phyloP scores from a whole-genome alignment of 2,797 vertebrate genomes.

The Pampus argenteus region DNA sequence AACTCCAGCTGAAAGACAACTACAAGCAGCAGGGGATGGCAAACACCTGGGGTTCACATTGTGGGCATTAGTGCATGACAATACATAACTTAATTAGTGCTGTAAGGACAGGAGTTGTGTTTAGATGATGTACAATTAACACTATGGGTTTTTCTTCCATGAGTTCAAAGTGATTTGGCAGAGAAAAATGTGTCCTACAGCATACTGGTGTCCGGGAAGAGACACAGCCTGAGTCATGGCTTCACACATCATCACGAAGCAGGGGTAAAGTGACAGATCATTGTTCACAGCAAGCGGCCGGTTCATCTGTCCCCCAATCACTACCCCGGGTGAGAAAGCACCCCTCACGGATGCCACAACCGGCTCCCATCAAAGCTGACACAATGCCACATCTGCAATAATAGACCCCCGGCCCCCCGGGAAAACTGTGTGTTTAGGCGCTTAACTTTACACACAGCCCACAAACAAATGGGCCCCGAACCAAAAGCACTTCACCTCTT shows the following conservation, averaged over 20 bases:
- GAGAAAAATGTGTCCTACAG: neutral
- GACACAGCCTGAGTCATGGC: conserved; percentile 52
- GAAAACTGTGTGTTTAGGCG: conserved; percentile 45
- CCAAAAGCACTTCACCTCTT: conserved; percentile 70
- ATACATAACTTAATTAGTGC: conserved; percentile 48
- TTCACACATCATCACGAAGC: conserved; percentile 61
- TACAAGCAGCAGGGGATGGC: conserved; percentile 50
- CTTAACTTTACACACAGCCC: conserved; percentile 59
- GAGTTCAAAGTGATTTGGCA: neutral
- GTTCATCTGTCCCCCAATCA: conserved; percentile 67
- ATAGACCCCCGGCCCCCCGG: conserved; percentile 46
- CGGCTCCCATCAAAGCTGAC: conserved; percentile 76
- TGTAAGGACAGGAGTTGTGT: conserved; percentile 14
- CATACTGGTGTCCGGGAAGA: conserved; percentile 6
- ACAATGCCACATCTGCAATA: conserved; percentile 76
- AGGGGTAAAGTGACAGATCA: conserved; percentile 74
- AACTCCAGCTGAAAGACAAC: conserved; percentile 58
- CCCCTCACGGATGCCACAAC: conserved; percentile 79
- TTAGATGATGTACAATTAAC: neutral
- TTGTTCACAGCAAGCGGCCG: conserved; percentile 71
- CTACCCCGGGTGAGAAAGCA: conserved; percentile 46
- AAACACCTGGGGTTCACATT: conserved; percentile 57
- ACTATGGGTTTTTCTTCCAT: neutral
- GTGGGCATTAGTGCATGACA: conserved; percentile 43
- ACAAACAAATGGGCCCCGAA: conserved; percentile 65